phyloP scores from a whole-genome alignment of 2,797 vertebrate genomes.

The Gambusia yucatana region DNA sequence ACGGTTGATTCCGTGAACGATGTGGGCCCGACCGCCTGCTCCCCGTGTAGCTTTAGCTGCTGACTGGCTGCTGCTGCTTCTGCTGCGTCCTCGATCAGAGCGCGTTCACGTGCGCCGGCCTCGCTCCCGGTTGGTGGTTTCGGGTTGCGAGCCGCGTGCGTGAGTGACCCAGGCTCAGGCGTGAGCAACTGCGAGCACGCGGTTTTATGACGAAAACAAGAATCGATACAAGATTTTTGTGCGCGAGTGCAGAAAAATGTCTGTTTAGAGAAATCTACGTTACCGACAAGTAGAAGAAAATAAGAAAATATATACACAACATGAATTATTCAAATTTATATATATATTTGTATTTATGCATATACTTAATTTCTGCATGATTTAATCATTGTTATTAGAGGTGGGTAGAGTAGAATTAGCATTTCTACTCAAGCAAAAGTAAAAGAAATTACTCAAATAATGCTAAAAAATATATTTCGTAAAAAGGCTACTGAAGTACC shows the following conservation, averaged over 20 bases:
- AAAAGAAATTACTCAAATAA: too few species aligned
- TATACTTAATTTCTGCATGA: not conserved
- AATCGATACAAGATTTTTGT: not conserved
- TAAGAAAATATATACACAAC: not conserved
- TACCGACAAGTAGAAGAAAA: not conserved
- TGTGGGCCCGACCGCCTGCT: constrained; percentile 63
- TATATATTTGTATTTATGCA: not conserved
- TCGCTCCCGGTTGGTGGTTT: constrained; percentile 21
- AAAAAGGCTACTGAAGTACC: too few species aligned
- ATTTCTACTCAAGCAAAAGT: not conserved
- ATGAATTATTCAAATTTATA: not conserved
- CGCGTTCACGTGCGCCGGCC: constrained; percentile 41
- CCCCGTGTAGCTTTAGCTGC: constrained; percentile 62
- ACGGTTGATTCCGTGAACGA: constrained; percentile 68
- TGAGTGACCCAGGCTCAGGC: constrained; percentile 5
- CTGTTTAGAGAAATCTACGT: not conserved
- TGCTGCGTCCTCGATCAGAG: constrained; percentile 56
- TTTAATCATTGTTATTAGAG: not conserved
- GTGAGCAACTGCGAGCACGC: constrained; percentile 8
- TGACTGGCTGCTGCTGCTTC: not conserved
- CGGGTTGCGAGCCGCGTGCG: constrained; percentile 63
- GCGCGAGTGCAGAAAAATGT: not conserved
- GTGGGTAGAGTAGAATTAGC: not conserved
- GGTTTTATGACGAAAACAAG: not conserved
- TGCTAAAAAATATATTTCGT: too few species aligned